Percentiles rank a stretch among this genome's conserved stretches.
phyloP scores from a whole-genome alignment of 2,888 invertebrate genomes.

The Tipula unca region DNA sequence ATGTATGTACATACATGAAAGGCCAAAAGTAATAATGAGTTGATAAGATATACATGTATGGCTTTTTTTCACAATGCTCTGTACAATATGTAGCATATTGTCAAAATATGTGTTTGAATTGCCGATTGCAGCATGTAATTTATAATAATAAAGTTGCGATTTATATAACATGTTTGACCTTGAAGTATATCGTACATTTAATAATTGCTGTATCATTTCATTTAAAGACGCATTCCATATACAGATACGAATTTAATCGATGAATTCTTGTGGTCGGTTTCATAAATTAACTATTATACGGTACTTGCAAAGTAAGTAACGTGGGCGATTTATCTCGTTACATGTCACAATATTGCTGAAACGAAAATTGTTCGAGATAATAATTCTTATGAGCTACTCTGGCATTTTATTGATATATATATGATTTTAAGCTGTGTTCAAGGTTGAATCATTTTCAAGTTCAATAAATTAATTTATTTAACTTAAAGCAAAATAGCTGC shows the following conservation, averaged over 20 bases:
- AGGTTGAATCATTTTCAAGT: neutral
- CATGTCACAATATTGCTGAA: neutral
- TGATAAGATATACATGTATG: neutral
- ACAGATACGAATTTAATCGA: neutral
- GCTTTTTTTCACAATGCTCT: too few relatives aligned
- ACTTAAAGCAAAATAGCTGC: neutral
- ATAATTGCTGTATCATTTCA: neutral
- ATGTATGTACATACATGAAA: too few relatives aligned
- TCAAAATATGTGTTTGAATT: neutral
- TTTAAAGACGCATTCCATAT: neutral
- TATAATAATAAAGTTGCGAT: neutral
- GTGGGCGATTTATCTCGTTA: neutral
- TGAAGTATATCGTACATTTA: neutral
- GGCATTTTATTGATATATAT: neutral
- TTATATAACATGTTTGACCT: neutral
- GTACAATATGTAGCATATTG: too few relatives aligned
- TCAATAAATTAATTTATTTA: neutral
- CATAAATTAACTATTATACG: neutral
- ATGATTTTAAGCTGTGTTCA: neutral
- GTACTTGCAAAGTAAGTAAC: neutral
- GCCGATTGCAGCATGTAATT: neutral
- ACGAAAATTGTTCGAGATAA: too few relatives aligned
- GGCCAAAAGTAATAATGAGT: neutral
- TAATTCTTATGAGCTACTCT: too few relatives aligned
- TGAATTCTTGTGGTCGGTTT: neutral